phyloP scores from a whole-genome alignment of 2,797 vertebrate genomes.

The Myotis daubentonii region DNA sequence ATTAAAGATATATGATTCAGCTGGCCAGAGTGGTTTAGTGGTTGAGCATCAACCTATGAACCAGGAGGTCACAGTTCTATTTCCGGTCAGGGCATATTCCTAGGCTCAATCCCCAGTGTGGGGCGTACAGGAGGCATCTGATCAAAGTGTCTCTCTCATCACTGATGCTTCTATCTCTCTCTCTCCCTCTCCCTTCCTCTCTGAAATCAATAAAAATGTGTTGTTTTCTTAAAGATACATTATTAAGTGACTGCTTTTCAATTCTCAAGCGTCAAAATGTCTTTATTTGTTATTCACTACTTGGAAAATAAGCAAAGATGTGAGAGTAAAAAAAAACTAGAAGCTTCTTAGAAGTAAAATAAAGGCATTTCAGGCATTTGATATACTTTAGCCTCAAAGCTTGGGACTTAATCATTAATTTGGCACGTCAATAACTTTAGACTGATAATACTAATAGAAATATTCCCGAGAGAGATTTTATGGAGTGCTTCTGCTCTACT shows the following conservation, averaged over 20 bases:
- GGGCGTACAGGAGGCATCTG: too few relatives aligned
- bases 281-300: neutral
- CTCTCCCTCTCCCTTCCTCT: too few relatives aligned
- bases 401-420: neutral
- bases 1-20: neutral
- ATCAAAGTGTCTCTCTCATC: too few relatives aligned
- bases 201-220: too few relatives aligned
- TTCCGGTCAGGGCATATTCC: too few relatives aligned
- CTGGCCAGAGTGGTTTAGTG: too few relatives aligned
- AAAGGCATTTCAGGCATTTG: neutral
- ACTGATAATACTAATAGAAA: neutral
- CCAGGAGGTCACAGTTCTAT: too few relatives aligned
- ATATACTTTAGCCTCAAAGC: neutral
- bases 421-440: neutral
- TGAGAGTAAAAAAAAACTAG: neutral
- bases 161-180: too few relatives aligned
- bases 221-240: neutral
- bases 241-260: neutral
- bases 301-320: neutral
- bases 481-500: neutral
- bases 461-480: neutral
- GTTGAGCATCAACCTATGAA: too few relatives aligned
- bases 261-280: neutral
- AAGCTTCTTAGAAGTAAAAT: neutral
- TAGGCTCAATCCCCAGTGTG: too few relatives aligned